Evolutionary conservation across 2,888 invertebrate genomes (phyloP), one percentile per base, ranked within the genome.

Genomic region (Leptopilina syphax): DNA sequence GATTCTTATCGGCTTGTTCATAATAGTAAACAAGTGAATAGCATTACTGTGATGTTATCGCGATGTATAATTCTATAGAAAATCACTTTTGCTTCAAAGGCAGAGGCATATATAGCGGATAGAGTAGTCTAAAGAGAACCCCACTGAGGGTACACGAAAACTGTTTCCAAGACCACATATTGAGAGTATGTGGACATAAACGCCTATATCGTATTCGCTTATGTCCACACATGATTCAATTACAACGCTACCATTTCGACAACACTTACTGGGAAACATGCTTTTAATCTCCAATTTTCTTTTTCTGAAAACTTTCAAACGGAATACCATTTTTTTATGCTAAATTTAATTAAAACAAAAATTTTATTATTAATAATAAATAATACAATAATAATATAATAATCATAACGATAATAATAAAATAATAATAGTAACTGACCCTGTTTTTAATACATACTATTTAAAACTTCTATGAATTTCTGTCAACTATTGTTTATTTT

Each of bases 11-110:
- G 81, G n/a, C 68, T 76, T 73, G 47, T 80, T 85, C 85, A 81
- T 50, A 34, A 34, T 34, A 84, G 82, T 82, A 85, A 91, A 91
- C 91, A 91, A 90, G 91, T 87, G 89, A 91, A 91, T 83, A 81
- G 88, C 91, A 91, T 91, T 91, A 91, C 87, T 83, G 81, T 82
- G 88, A 87, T 88, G 86, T 87, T 91, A 90, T 91, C 88, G 84
- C 79, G 84, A 84, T 80, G 5, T 44, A 83, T 83, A 84, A 84
- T 84, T 83, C 88, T 80, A 89, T 88, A 88, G 90, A 91, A 89
- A 91, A 90, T 90, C 90, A 89, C 88, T 91, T 90, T 88, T 85
- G 86, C 86, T 84, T 83, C 81, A 78, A 86, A 80, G 34, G 80
- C 80, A 79, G 70, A 84, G 85, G 83, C 84, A 79, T 87, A 34